These are phyloP conservation scores for Mus spretus DNA, from an alignment of 2,797 vertebrate species.

Conservation along the genomic window DNA sequence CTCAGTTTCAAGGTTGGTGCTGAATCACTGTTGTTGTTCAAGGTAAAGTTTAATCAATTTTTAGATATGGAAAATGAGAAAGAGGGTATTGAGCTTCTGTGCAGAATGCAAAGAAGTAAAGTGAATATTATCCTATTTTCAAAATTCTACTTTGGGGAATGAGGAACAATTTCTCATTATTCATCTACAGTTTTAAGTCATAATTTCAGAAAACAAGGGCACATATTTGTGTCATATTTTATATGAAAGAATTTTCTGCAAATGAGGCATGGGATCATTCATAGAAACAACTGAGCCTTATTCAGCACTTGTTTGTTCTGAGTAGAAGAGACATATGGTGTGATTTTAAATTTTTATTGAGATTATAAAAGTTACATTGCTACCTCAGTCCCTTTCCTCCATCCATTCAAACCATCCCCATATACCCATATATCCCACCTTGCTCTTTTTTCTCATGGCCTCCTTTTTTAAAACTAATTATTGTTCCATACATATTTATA, in stretches of 20 bases:
- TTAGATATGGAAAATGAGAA: constrained; percentile 82
- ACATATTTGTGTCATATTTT: constrained; percentile 62
- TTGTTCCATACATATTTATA: background rate
- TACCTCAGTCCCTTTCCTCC: background rate
- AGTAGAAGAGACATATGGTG: constrained; percentile 76
- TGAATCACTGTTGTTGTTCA: constrained; percentile 86
- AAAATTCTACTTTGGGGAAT: constrained; percentile 82
- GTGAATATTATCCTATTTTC: constrained; percentile 80
- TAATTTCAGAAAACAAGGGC: constrained; percentile 71
- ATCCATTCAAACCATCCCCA: background rate
- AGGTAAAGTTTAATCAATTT: constrained; percentile 86
- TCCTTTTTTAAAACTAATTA: background rate
- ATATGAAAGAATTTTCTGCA: constrained; percentile 84
- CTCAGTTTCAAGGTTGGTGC: constrained; percentile 88
- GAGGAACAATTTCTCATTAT: constrained; percentile 84
- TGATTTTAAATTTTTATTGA: background rate
- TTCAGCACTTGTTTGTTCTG: background rate
- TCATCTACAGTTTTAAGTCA: constrained; percentile 82
- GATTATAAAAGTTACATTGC: background rate
- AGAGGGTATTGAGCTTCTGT: background rate
- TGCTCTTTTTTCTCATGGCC: too few relatives aligned
- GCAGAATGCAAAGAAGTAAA: constrained; percentile 81
- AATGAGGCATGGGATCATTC: constrained; percentile 84
- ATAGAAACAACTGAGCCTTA: background rate
- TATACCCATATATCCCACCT: background rate